phyloP scores from a whole-genome alignment of 1,140 invertebrate genomes.

The Drosophila subobscura region DNA sequence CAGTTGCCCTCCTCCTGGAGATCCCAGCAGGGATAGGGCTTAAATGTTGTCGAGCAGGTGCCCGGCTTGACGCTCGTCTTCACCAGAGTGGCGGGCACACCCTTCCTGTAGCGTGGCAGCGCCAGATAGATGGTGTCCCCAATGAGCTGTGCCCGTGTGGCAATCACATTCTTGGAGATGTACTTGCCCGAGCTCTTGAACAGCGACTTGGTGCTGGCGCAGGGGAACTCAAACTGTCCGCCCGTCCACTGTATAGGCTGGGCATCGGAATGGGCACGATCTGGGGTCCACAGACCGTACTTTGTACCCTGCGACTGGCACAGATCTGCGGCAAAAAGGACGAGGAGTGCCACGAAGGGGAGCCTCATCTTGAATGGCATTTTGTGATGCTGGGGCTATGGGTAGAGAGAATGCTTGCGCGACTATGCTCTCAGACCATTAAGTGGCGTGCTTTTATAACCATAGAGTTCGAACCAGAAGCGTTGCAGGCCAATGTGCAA shows the following conservation, averaged over 20 bases:
- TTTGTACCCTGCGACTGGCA: conserved; percentile 63
- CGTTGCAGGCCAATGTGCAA: conserved; percentile 18
- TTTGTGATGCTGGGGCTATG: conserved; percentile 6
- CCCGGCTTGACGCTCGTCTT: conserved; percentile 83
- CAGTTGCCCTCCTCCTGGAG: conserved; percentile 86
- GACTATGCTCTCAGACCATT: conserved; percentile 30
- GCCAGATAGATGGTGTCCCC: conserved; percentile 85
- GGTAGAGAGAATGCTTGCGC: conserved; percentile 2
- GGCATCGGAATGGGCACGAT: conserved; percentile 62
- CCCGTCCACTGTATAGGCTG: conserved; percentile 83
- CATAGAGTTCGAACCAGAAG: conserved; percentile 32
- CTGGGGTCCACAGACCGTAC: conserved; percentile 72
- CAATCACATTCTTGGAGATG: conserved; percentile 86
- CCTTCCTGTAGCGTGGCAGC: conserved; percentile 85
- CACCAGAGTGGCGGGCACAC: conserved; percentile 85
- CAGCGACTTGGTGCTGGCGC: conserved; percentile 84
- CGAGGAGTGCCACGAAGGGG: conserved; percentile 21
- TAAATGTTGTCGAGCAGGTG: conserved; percentile 83
- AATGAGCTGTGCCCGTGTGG: conserved; percentile 85
- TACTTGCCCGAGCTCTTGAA: conserved; percentile 85
- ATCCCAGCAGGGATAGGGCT: conserved; percentile 86
- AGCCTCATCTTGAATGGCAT: conserved; percentile 37
- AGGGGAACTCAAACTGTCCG: conserved; percentile 85
- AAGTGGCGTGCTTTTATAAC: conserved; percentile 63
- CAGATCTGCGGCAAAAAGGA: background rate